phyloP scores from a whole-genome alignment of 1,140 invertebrate genomes.

The Drosophila tani region DNA sequence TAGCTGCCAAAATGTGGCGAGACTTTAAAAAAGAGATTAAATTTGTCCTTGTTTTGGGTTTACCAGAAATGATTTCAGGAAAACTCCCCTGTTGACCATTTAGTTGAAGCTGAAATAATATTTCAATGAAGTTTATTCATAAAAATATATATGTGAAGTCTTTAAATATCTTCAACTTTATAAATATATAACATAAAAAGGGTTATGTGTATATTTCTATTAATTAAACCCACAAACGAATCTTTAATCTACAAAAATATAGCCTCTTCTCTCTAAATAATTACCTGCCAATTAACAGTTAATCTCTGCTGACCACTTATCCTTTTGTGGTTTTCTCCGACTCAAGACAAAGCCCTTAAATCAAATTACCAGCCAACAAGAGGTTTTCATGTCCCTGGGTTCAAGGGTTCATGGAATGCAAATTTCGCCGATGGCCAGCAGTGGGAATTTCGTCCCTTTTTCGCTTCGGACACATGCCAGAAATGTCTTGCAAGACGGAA shows the following conservation, averaged over 20 bases:
- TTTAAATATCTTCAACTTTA: too few relatives aligned
- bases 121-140: too few relatives aligned
- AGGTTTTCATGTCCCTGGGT: conserved; percentile 45
- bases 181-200: too few relatives aligned
- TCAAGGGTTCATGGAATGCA: conserved; percentile 59
- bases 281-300: not conserved
- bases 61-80: not conserved
- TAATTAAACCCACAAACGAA: too few relatives aligned
- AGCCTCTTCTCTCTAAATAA: not conserved
- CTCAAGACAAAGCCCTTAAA: conserved; percentile 54
- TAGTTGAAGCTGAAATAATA: too few relatives aligned
- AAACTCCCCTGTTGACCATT: not conserved
- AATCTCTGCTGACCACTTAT: conserved; percentile 6
- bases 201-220: not conserved
- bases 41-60: conserved; percentile 2
- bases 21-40: conserved; percentile 21
- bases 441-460: conserved; percentile 54
- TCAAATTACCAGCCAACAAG: conserved; percentile 72
- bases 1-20: conserved; percentile 2
- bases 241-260: not conserved
- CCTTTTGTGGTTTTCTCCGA: conserved; percentile 5
- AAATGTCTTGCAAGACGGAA: conserved; percentile 72
- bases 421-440: conserved; percentile 42
- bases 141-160: too few relatives aligned
- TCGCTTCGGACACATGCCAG: conserved; percentile 36